Conservation (phyloP, 2,113 vertebrate species). For the Brachyhypopomus occidentalis region DNA sequence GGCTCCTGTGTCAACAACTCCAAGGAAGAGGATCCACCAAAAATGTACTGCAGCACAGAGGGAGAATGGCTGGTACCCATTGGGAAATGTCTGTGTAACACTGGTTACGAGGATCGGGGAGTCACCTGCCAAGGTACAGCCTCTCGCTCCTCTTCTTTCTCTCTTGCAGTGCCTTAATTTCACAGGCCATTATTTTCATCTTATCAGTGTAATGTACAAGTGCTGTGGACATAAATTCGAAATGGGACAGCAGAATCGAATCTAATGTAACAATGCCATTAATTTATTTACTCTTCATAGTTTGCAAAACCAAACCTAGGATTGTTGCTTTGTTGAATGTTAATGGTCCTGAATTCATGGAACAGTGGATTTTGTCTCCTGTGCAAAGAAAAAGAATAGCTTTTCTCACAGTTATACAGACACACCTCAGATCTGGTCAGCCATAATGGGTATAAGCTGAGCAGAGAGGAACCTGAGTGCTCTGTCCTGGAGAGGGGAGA, state of each 20-base stretch:
- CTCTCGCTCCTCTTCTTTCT: conserved; percentile 18
- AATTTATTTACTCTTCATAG: conserved; percentile 28
- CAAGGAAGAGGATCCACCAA: conserved; percentile 93
- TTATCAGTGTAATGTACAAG: conserved; percentile 50
- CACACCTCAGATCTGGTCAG: conserved; percentile 47
- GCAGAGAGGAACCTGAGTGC: conserved; percentile 35
- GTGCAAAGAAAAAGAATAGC: neutral
- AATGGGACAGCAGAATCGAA: conserved; percentile 39
- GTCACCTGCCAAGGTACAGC: conserved; percentile 92
- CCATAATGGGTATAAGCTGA: conserved; percentile 4
- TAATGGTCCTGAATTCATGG: conserved; percentile 42
- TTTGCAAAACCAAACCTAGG: conserved; percentile 24
- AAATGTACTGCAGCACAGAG: conserved; percentile 99
- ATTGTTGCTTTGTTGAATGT: conserved; percentile 15
- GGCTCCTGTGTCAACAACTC: conserved; percentile 97
- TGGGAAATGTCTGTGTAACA: conserved; percentile 93
- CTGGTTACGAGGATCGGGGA: conserved; percentile 90
- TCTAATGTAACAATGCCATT: conserved; percentile 25
- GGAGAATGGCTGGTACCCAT: conserved; percentile 99
- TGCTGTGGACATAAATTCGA: conserved; percentile 33
- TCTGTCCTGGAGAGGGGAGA: conserved; percentile 19
- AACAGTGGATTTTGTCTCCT: conserved; percentile 27
- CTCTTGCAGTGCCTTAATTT: conserved; percentile 46
- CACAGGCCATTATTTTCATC: conserved; percentile 49
- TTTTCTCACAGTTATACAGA: conserved; percentile 23